A percentile compares a stretch with the other conserved stretches of the same genome.
These are phyloP conservation scores for Netelia melanura DNA, from an alignment of 2,888 invertebrate species.

Conservation along the genomic window DNA sequence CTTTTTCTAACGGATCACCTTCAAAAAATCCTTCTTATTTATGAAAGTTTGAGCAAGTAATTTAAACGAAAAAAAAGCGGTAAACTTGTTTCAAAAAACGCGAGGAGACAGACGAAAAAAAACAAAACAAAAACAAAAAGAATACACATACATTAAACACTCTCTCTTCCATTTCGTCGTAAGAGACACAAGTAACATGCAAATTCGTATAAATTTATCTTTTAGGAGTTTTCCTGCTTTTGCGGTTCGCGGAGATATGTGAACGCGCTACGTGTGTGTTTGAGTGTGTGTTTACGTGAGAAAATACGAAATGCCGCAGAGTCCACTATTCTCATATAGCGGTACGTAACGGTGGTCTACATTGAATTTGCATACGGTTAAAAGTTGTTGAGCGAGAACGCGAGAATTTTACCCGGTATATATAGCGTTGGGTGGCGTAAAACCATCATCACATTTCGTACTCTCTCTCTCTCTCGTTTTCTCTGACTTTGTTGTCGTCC, in stretches of 20 bases:
- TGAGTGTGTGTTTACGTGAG: slow-evolving; percentile 17
- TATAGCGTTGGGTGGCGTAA: slow-evolving; percentile 7
- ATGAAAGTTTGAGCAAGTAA: neutral
- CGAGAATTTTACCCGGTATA: slow-evolving; percentile 53
- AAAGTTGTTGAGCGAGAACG: slow-evolving; percentile 73
- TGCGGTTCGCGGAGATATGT: slow-evolving; percentile 31
- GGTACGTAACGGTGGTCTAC: slow-evolving; percentile 53
- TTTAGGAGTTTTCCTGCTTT: slow-evolving; percentile 56
- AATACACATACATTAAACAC: slow-evolving; percentile 33
- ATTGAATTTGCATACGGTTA: slow-evolving; percentile 75
- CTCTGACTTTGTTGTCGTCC: slow-evolving; percentile 38
- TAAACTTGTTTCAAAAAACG: neutral
- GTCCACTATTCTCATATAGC: slow-evolving; percentile 69
- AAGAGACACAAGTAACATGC: slow-evolving; percentile 55
- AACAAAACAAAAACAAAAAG: slow-evolving; percentile 7
- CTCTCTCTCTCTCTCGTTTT: neutral
- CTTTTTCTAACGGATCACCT: neutral
- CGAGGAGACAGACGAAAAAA: neutral
- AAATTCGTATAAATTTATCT: slow-evolving; percentile 62
- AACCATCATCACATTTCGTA: slow-evolving; percentile 43
- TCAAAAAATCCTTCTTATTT: neutral
- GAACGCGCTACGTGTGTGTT: neutral
- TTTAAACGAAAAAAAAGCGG: neutral
- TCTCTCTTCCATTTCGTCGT: slow-evolving; percentile 7
- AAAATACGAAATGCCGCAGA: slow-evolving; percentile 73